Base-by-base conservation (phyloP, 2,113 vertebrate species). In the Barbus barbus region DNA sequence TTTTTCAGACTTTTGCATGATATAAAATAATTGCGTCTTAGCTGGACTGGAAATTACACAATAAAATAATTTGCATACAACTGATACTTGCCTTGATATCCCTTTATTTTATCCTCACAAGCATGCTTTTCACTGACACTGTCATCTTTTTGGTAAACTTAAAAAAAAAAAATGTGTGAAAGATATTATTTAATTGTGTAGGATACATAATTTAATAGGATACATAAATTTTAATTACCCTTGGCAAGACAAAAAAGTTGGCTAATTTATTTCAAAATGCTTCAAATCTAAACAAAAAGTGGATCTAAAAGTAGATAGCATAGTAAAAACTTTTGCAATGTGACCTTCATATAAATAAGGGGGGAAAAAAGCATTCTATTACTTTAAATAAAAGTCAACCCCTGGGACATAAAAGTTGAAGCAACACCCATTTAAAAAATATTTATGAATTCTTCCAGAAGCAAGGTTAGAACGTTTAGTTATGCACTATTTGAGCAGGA, bases 401-500 rank as follows among this genome's bases (percentile, higher is more conserved):
- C 69, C 5, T 72, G 12, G 69, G 69, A 26, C 38, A 38, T 69
- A 46, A 73, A 73, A 44, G 38, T 73, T 73, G 38, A 73, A 41
- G 38, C 16, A 73, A 73, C 38, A 26, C 12, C 38, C 71, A 46
- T 73, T 38, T 73, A 46, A 73, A 73, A 72, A 24, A 73, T 73
- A 46, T 73, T 16, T 73, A 73, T 73, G 38, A 73, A 73, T 73
- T 6, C 22, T 24, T 73, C 38, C 71, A 24, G 48, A 61, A 76
- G 60, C 33, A 51, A 82, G 67, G 74, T 56, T 82, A 87, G 61
- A 74, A 38, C 36, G 48, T 85, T 85, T 79, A 84, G 63, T n/a
- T 41, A 51, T 75, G 65, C 48, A 74, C 69, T 78, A 56, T 76
- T 75, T 65, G 4, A 77, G 38, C 28, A 76, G 58, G 71, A 72